These are phyloP conservation scores for Meloidogyne exigua DNA, from an alignment of 1,140 invertebrate species.

Conservation along the genomic window DNA sequence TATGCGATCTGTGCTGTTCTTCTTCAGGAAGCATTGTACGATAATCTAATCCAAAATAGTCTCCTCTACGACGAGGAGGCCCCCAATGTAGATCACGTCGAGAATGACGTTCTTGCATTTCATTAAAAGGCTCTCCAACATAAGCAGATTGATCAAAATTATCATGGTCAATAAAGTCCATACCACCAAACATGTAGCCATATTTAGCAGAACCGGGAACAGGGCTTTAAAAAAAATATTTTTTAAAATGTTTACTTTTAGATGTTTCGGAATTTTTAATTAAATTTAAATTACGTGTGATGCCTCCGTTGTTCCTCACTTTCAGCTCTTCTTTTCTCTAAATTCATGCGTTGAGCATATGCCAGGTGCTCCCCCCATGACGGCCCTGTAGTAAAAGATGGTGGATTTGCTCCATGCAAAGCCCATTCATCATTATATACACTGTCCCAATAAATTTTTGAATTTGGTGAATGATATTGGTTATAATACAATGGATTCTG, in stretches of 20 bases:
- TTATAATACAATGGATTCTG: constrained; percentile 15
- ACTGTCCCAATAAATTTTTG: constrained; percentile 9
- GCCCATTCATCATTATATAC: constrained; percentile 21
- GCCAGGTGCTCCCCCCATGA: constrained; percentile 8
- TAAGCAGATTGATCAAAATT: constrained; percentile 17
- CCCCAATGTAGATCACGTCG: constrained; percentile 25
- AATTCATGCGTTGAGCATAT: constrained; percentile 19
- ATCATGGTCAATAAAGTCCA: constrained; percentile 54
- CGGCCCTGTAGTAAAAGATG: constrained; percentile 3
- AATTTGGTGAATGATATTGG: constrained; percentile 21
- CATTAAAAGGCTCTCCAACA: constrained; percentile 33
- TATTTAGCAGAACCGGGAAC: constrained; percentile 44
- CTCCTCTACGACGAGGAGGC: constrained; percentile 26
- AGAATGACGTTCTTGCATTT: constrained; percentile 9
- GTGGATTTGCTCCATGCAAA: not conserved
- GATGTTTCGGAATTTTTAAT: not conserved
- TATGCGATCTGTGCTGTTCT: constrained; percentile 9
- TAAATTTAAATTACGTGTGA: constrained; percentile 30
- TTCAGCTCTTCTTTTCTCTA: constrained; percentile 18
- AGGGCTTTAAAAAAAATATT: constrained; percentile 35
- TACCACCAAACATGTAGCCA: constrained; percentile 59
- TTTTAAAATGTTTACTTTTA: constrained; percentile 1
- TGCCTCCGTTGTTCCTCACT: constrained; percentile 20
- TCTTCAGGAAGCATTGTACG: constrained; percentile 27
- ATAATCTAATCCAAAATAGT: constrained; percentile 45